Base-by-base conservation (phyloP, 2,888 invertebrate genomes). In the Chirona hameri region DNA sequence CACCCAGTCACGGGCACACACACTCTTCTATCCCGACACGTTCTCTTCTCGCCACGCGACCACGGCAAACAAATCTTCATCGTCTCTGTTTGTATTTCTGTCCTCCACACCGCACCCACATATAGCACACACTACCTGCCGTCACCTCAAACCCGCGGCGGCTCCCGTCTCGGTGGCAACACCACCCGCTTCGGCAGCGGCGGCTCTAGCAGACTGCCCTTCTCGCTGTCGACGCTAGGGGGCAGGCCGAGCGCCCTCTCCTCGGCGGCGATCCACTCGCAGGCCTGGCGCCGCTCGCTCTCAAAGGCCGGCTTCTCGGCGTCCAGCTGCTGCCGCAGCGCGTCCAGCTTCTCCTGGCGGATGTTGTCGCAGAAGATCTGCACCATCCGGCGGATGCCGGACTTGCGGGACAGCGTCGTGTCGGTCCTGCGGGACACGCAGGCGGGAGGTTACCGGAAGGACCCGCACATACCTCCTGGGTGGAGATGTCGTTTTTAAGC, bases 201-300 rank as follows among this genome's bases (percentile, higher is more conserved):
- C 48, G 69, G 27, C 81, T 83, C 76, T 7, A 83, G 55, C 81
- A 83, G 46, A n/a, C 39, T 39, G 18, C 76, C 81, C 79, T 57
- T 9, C 80, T 80, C 52, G 76, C 5, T 31, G 81, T 83, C 72
- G 1, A 83, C 84, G 72, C 81, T 83, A 7, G 83, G 81, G 14
- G 83, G 83, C 46, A 84, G 18, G 1, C 84, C 84, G 7, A 85
- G 79, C 29, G 91, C 91, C 80, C 90, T 88, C 87, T 96, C 95
- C 87, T 95, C 94, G 84, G 91, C 90, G 65, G 91, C 90, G n/a
- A 96, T 93, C 86, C 93, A 93, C 84, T 91, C 88, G 83, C 97
- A 88, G 31, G 92, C 91, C 80, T 92, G 90, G 0, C 93, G 89
- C 87, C 96, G 96, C 82, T 94, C 91, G 86, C 91, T 90, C 31